Conservation (phyloP, 2,797 vertebrate species). For the Melanogrammus aeglefinus region DNA sequence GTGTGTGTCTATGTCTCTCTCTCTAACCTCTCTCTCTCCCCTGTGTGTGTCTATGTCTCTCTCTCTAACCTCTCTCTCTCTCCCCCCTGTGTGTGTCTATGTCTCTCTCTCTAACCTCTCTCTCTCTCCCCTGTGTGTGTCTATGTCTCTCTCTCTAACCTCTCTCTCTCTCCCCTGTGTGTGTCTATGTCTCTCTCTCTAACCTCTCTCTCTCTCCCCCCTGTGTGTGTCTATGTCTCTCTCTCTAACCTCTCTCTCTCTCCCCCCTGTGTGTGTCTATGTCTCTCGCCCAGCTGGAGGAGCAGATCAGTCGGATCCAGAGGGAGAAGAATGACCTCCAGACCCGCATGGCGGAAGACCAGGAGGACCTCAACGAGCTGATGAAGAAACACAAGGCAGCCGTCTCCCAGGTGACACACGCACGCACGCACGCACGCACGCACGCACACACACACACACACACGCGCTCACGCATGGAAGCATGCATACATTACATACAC, state of each 20-base stretch:
- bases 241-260: slow-evolving; percentile 14
- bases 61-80: background rate
- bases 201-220: background rate
- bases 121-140: background rate
- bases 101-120: background rate
- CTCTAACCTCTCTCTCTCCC: slow-evolving; percentile 9
- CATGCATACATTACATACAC: slow-evolving; percentile 16
- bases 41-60: background rate
- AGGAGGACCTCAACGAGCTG: slow-evolving; percentile 91
- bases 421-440: background rate
- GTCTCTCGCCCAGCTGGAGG: slow-evolving; percentile 82
- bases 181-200: slow-evolving; percentile 4
- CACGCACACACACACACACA: background rate
- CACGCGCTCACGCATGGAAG: background rate
- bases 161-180: slow-evolving; percentile 7
- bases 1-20: background rate
- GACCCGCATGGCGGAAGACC: slow-evolving; percentile 83
- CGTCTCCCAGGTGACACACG: slow-evolving; percentile 83
- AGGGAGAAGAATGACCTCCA: slow-evolving; percentile 85
- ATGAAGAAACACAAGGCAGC: slow-evolving; percentile 97
- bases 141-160: background rate
- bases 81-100: background rate
- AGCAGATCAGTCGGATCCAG: slow-evolving; percentile 93
- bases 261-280: slow-evolving; percentile 14
- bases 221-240: slow-evolving; percentile 2